These are phyloP conservation scores for Pachyramphus minor DNA, from an alignment of 2,113 vertebrate genomes.

Conservation along the genomic window DNA sequence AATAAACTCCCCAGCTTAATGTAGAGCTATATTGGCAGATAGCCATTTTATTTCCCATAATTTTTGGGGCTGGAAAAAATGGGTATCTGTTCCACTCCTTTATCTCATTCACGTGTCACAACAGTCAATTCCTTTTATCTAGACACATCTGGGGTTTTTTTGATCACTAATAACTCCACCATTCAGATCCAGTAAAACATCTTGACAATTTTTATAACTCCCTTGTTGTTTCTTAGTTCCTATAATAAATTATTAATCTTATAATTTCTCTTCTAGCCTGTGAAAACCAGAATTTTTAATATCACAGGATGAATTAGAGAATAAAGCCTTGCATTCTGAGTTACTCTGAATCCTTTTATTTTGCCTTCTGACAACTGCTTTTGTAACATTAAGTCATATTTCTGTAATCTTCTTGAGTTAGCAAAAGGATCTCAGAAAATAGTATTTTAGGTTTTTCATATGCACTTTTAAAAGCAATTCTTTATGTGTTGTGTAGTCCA, in stretches of 20 bases:
- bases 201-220: not conserved
- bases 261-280: not conserved
- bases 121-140: not conserved
- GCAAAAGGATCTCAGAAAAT: not conserved
- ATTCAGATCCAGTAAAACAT: not conserved
- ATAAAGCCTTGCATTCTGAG: not conserved
- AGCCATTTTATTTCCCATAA: not conserved
- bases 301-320: not conserved
- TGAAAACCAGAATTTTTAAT: not conserved
- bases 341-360: not conserved
- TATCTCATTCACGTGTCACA: rapidly evolving
- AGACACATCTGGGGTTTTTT: not conserved
- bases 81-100: not conserved
- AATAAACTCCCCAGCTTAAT: not conserved
- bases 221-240: not conserved
- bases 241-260: not conserved
- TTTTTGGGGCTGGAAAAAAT: not conserved
- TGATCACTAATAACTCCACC: not conserved
- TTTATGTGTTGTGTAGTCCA: not conserved
- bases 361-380: not conserved
- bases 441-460: not conserved
- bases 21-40: not conserved
- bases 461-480: not conserved
- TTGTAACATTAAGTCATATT: not conserved
- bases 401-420: not conserved